Conservation (phyloP, 2,888 invertebrate genomes). For the Caenorhabditis zanzibari region DNA sequence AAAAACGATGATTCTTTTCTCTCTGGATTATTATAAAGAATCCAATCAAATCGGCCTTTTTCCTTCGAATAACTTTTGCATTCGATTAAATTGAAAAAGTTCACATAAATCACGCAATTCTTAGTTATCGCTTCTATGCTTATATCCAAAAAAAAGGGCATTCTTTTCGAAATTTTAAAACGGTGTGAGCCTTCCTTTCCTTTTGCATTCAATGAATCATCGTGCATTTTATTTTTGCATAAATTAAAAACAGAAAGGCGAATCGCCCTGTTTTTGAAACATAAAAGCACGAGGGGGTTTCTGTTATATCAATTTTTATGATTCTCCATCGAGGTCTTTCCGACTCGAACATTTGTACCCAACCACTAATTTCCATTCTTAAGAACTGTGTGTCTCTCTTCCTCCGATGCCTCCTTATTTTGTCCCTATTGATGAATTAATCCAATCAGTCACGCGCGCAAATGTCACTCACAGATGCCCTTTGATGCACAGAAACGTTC, state of each 20-base stretch:
- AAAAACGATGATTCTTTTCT: conserved; percentile 8
- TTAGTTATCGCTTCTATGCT: conserved; percentile 37
- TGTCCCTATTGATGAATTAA: conserved; percentile 57
- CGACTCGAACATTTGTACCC: background rate
- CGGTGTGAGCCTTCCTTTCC: background rate
- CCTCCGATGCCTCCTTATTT: conserved; percentile 23
- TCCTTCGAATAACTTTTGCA: conserved; percentile 16
- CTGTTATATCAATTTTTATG: background rate
- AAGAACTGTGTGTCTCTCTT: conserved; percentile 9
- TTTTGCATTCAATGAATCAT: conserved; percentile 15
- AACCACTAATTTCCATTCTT: background rate
- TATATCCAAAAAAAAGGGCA: background rate
- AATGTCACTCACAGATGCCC: conserved; percentile 52
- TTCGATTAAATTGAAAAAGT: conserved; percentile 39
- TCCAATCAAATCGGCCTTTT: conserved; percentile 51
- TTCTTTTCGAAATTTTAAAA: background rate
- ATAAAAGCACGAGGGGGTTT: background rate
- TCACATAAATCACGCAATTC: conserved; percentile 45
- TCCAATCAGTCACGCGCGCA: conserved; percentile 62
- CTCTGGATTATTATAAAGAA: conserved; percentile 29
- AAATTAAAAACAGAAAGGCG: conserved; percentile 10
- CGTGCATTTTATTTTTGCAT: conserved; percentile 1
- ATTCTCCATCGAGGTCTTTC: background rate
- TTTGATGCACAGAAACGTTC: conserved; percentile 51
- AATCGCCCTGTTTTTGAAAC: background rate